Evolutionary conservation across 2,113 vertebrate genomes (phyloP), one percentile per base, ranked within the genome.

Genomic region (Ascaphus truei): DNA sequence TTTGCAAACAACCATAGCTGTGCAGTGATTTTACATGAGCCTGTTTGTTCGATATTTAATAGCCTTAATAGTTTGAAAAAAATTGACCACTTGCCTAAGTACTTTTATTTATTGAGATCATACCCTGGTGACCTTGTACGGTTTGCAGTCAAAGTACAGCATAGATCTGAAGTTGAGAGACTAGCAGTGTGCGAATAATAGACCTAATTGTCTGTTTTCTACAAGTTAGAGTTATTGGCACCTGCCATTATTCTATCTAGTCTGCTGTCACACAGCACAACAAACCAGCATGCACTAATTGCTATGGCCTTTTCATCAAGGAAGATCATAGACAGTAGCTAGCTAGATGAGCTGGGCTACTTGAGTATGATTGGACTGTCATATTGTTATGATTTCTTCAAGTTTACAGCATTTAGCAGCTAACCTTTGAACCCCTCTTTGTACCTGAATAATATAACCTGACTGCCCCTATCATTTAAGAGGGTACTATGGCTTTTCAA

Each of bases 261-360:
- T 84, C 80, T 68, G 75, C 93, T 89, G 84, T 83, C 82, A 89
- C 87, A 79, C 68, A 29, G 84, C 90, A 91, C 88, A 85, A 86
- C 80, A 83, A 88, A 91, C 84, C 85, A 72, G 80, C 79, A 84
- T 66, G 80, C 76, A 77, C 94, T 93, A 89, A 93, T 93, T 91
- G 94, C 94, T 72, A 92, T 90, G 94, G 91, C 94, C 93, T 95
- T 94, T 96, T 93, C 92, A 93, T 91, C 89, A 93, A 90, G 84
- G 88, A 79, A 90, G 92, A 91, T 94, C 91, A 88, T 89, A 76
- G 78, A 81, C 81, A 75, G 77, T 63, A 83, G 86, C 86, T 61
- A 25, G 80, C 82, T 76, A 73, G 68, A 78, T 83, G 66, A 75
- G 77, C 83, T 37, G 59, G 84, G 81, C 84, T 84, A 63, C 80